A percentile compares a stretch with the other conserved stretches of the same genome.
These are phyloP conservation scores for Palythoa grandiflora DNA, from an alignment of 92 coral and sea anemone species.

Conservation along the genomic window DNA sequence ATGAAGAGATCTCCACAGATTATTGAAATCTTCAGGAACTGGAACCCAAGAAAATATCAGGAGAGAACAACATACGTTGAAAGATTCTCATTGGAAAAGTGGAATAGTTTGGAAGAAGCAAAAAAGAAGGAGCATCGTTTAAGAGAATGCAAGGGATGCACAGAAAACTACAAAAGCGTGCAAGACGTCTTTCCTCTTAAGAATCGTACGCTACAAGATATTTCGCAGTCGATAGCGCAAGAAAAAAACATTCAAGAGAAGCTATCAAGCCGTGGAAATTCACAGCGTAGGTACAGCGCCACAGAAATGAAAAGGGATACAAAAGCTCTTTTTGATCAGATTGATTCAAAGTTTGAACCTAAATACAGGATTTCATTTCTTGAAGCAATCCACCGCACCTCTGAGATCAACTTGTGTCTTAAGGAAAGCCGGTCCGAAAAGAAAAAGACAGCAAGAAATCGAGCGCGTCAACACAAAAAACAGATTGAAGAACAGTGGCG, in stretches of 20 bases:
- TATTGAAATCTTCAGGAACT: neutral
- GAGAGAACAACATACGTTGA: conserved; percentile 8
- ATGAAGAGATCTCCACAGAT: neutral
- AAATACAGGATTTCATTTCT: neutral
- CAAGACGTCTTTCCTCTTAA: neutral
- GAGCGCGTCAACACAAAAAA: neutral
- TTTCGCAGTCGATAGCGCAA: neutral
- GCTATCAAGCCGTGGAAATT: neutral
- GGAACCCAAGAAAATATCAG: conserved; percentile 13
- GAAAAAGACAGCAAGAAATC: neutral
- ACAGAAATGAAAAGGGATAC: conserved; percentile 18
- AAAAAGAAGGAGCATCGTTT: neutral
- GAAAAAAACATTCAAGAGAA: conserved; percentile 1
- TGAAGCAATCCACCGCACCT: conserved; percentile 14
- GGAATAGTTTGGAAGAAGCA: neutral
- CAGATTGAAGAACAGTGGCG: neutral
- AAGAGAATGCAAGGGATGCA: neutral
- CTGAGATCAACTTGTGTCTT: neutral
- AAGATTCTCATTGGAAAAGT: conserved; percentile 7
- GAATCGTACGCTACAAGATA: neutral
- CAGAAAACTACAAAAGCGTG: neutral
- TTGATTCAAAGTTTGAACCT: neutral
- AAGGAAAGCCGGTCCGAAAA: conserved; percentile 11
- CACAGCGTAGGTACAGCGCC: neutral
- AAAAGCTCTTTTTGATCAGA: neutral